Percentiles rank a stretch among this genome's conserved stretches.
Evolutionary conservation across 1,140 invertebrate species (phyloP).

Genomic region (Cyclargus thomasi): DNA sequence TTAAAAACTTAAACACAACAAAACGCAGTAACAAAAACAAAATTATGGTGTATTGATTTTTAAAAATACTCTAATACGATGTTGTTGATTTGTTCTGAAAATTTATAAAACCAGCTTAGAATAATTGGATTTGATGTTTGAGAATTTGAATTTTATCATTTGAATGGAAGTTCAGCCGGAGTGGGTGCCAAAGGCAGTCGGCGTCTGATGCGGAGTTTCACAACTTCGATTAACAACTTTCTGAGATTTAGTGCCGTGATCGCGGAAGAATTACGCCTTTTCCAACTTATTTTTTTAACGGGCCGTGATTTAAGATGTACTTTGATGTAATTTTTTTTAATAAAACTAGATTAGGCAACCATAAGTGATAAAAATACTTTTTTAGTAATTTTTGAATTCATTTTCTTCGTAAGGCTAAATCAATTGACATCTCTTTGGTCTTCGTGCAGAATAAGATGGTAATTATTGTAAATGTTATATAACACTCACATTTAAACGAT

Average conservation of each 20-base stretch:
- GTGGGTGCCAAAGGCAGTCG: conserved; percentile 57
- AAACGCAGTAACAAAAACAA: too few relatives aligned
- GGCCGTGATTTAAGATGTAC: not conserved
- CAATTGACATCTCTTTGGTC: too few relatives aligned
- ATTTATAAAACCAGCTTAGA: conserved; percentile 37
- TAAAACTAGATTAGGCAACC: too few relatives aligned
- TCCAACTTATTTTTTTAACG: conserved; percentile 34
- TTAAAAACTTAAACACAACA: too few relatives aligned
- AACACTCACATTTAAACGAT: too few relatives aligned
- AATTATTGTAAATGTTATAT: too few relatives aligned
- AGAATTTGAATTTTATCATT: conserved; percentile 61
- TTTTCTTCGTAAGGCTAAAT: too few relatives aligned
- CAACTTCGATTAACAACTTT: conserved; percentile 67
- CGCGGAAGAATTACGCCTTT: conserved; percentile 51
- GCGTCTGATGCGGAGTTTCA: conserved; percentile 48
- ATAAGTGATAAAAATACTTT: too few relatives aligned
- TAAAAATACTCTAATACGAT: not conserved
- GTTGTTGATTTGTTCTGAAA: not conserved
- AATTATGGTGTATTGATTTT: not conserved
- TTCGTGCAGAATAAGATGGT: too few relatives aligned
- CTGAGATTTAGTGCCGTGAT: conserved; percentile 65
- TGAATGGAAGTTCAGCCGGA: conserved; percentile 47
- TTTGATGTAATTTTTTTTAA: too few relatives aligned
- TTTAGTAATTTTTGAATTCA: too few relatives aligned
- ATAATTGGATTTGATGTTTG: conserved; percentile 46